phyloP scores from a whole-genome alignment of 2,797 vertebrate species.

The Eurystomus glaucurus region DNA sequence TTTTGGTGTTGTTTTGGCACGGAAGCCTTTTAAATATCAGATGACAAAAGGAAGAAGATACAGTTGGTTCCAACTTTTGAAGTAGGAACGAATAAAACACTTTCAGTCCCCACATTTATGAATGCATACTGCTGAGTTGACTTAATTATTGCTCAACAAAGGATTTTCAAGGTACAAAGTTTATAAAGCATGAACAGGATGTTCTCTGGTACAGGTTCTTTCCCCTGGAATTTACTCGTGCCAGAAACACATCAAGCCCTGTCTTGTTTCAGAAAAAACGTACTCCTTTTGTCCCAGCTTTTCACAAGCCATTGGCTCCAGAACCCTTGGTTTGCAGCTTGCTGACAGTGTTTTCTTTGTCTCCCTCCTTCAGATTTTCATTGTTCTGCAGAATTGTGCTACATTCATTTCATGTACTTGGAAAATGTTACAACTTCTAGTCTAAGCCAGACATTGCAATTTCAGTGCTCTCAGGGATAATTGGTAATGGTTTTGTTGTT shows the following conservation, averaged over 20 bases:
- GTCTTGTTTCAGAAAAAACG: not conserved
- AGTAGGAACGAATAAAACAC: not conserved
- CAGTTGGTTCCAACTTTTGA: not conserved
- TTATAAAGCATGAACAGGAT: not conserved
- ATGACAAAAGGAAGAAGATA: not conserved
- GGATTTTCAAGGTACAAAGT: not conserved
- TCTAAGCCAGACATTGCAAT: not conserved
- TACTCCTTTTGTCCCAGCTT: not conserved
- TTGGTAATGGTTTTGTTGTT: not conserved
- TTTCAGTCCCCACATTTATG: not conserved
- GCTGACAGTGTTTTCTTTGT: not conserved
- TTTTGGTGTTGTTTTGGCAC: not conserved
- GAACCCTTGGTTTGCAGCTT: not conserved
- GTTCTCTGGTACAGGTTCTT: not conserved
- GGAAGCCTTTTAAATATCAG: not conserved
- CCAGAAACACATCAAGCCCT: not conserved
- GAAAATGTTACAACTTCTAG: not conserved
- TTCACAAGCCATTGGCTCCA: not conserved
- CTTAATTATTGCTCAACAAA: not conserved
- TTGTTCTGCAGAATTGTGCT: not conserved
- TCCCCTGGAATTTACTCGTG: not conserved
- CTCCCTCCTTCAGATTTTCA: not conserved
- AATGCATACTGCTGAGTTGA: not conserved
- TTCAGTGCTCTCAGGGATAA: not conserved
- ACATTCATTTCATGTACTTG: not conserved